Conservation (phyloP, 2,113 vertebrate species). For the Sphaerodactylus townsendi region DNA sequence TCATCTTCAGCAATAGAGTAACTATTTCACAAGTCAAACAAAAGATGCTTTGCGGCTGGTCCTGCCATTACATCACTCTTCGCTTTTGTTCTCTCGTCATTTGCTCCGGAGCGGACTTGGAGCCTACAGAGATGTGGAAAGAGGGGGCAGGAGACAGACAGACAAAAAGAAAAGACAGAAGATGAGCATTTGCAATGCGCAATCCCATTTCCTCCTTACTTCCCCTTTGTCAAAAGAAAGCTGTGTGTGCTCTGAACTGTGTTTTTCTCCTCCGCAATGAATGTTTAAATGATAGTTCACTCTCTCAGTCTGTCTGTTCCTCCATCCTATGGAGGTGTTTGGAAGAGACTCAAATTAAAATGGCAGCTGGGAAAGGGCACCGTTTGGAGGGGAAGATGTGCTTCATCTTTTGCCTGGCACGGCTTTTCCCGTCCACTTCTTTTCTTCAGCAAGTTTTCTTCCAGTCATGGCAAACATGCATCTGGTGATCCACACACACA, state of each 20-base stretch:
- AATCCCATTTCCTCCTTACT: background rate
- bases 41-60: constrained; percentile 76
- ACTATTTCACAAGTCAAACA: constrained; percentile 71
- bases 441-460: background rate
- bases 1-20: constrained; percentile 66
- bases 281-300: background rate
- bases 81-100: constrained; percentile 74
- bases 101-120: constrained; percentile 50
- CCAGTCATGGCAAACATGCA: background rate
- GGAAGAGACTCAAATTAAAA: background rate
- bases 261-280: background rate
- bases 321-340: background rate
- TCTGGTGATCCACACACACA: no score
- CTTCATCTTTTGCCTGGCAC: background rate
- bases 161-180: constrained; percentile 29
- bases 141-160: constrained; percentile 36
- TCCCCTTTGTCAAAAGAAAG: background rate
- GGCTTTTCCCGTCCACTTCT: background rate
- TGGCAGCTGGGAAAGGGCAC: background rate
- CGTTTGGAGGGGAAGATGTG: background rate
- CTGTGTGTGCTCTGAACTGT: background rate
- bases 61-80: constrained; percentile 79
- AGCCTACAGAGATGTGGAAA: constrained; percentile 60
- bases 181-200: constrained; percentile 36
- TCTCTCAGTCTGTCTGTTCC: background rate